These are phyloP conservation scores for Mesorhabditis spiculigera DNA, from an alignment of 2,888 invertebrate genomes.

Conservation along the genomic window DNA sequence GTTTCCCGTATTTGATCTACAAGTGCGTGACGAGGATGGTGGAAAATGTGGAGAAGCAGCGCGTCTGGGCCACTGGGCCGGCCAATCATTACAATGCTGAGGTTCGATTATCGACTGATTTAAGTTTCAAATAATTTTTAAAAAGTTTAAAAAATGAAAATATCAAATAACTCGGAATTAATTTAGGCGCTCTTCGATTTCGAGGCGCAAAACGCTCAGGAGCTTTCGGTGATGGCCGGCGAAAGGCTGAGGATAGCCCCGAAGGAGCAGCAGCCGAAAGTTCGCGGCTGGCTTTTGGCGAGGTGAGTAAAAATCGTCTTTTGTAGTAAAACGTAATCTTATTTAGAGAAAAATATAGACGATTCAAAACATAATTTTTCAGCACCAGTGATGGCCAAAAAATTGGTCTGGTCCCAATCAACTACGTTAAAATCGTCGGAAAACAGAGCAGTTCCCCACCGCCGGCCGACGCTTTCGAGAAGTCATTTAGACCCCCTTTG, in stretches of 20 bases:
- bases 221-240: slow-evolving; percentile 75
- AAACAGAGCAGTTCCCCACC: slow-evolving; percentile 42
- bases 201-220: slow-evolving; percentile 70
- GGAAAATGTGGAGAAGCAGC: slow-evolving; percentile 44
- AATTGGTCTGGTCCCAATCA: slow-evolving; percentile 65
- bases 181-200: slow-evolving; percentile 72
- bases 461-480: slow-evolving; percentile 7
- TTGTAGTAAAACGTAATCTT: neutral
- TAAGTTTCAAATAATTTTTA: neutral
- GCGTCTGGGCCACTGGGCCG: slow-evolving; percentile 63
- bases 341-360: neutral
- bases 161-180: neutral
- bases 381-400: slow-evolving; percentile 62
- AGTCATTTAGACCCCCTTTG: neutral
- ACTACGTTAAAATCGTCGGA: slow-evolving; percentile 65
- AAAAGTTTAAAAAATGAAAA: neutral
- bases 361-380: slow-evolving; percentile 8
- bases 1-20: slow-evolving; percentile 86
- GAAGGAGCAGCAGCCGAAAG: slow-evolving; percentile 72
- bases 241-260: slow-evolving; percentile 80
- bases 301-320: slow-evolving; percentile 29
- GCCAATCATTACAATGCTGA: slow-evolving; percentile 62
- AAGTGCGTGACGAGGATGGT: slow-evolving; percentile 70
- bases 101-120: slow-evolving; percentile 10
- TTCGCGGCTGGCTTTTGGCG: slow-evolving; percentile 66